Percentiles rank a stretch among this genome's conserved stretches.
Conservation (phyloP, 2,888 invertebrate species). For the Rambutsinella grinnellia region DNA sequence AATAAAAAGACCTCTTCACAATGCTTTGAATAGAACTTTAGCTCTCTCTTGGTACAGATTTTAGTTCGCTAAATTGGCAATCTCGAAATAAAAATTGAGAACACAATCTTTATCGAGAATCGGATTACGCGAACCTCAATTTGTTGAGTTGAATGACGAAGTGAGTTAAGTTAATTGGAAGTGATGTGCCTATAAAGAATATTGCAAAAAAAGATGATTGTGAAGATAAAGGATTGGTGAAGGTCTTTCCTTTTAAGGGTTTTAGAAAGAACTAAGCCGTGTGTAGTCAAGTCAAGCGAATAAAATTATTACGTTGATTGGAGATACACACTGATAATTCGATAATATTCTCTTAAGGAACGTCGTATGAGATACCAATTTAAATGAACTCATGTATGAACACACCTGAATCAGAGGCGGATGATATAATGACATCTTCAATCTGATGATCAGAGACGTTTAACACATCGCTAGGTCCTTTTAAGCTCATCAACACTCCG, state of each 20-base stretch:
- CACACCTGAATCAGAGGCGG: conserved; percentile 54
- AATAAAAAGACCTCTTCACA: no score
- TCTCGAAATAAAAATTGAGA: no score
- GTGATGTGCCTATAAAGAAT: background rate
- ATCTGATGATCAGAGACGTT: conserved; percentile 51
- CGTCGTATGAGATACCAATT: no score
- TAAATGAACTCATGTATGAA: no score
- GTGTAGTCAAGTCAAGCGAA: background rate
- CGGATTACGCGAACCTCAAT: conserved; percentile 37
- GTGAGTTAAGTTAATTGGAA: background rate
- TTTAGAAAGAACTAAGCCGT: background rate
- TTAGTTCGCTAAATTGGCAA: no score
- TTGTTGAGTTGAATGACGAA: conserved; percentile 11
- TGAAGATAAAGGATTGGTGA: background rate
- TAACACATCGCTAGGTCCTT: conserved; percentile 44
- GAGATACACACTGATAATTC: no score
- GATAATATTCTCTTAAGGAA: background rate
- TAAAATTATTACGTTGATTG: background rate
- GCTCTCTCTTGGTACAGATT: no score
- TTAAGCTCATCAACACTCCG: conserved; percentile 49
- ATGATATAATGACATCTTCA: conserved; percentile 53
- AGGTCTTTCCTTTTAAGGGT: conserved; percentile 2
- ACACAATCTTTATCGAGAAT: conserved; percentile 28
- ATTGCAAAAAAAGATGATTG: background rate
- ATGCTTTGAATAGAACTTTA: no score